A percentile compares a stretch with the other conserved stretches of the same genome.
These are phyloP conservation scores for Morone chrysops DNA, from an alignment of 2,113 vertebrate genomes.

Conservation along the genomic window DNA sequence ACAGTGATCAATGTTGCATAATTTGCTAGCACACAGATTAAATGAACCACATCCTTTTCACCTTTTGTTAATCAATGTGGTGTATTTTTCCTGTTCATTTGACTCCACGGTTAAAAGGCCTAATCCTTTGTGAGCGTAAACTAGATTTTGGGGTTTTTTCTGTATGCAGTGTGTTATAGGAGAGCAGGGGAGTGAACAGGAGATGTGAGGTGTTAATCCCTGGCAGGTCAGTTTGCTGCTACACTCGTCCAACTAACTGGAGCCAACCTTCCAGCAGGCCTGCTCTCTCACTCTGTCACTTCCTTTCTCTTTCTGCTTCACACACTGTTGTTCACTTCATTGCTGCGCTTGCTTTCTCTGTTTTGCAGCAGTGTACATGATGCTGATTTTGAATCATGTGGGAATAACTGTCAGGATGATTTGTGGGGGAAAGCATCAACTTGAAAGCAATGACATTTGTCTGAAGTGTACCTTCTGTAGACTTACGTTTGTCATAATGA, in stretches of 20 bases:
- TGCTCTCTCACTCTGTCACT: slow-evolving; percentile 6
- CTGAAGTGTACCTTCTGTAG: neutral
- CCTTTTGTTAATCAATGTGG: slow-evolving; percentile 67
- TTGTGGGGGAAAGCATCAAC: slow-evolving; percentile 12
- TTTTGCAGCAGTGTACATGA: neutral
- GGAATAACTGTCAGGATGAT: slow-evolving; percentile 21
- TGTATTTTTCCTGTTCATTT: slow-evolving; percentile 69
- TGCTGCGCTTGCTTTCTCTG: neutral
- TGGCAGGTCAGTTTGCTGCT: slow-evolving; percentile 39
- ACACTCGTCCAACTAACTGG: neutral
- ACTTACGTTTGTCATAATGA: neutral
- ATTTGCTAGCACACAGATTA: slow-evolving; percentile 62
- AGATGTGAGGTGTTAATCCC: slow-evolving; percentile 43
- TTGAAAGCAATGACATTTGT: neutral
- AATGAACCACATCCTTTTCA: slow-evolving; percentile 69
- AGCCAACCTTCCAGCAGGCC: slow-evolving; percentile 21
- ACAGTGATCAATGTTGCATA: slow-evolving; percentile 74
- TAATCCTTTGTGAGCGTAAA: slow-evolving; percentile 40
- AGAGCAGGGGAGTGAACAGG: slow-evolving; percentile 42
- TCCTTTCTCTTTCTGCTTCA: slow-evolving; percentile 14
- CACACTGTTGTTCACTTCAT: neutral
- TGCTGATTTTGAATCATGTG: slow-evolving; percentile 1
- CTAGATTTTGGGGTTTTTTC: slow-evolving; percentile 26
- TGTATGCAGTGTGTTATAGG: slow-evolving; percentile 13
- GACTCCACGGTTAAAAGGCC: slow-evolving; percentile 44